A percentile compares a stretch with the other conserved stretches of the same genome.
Evolutionary conservation across 2,797 vertebrate genomes (phyloP).

Genomic region (Tadarida brasiliensis): DNA sequence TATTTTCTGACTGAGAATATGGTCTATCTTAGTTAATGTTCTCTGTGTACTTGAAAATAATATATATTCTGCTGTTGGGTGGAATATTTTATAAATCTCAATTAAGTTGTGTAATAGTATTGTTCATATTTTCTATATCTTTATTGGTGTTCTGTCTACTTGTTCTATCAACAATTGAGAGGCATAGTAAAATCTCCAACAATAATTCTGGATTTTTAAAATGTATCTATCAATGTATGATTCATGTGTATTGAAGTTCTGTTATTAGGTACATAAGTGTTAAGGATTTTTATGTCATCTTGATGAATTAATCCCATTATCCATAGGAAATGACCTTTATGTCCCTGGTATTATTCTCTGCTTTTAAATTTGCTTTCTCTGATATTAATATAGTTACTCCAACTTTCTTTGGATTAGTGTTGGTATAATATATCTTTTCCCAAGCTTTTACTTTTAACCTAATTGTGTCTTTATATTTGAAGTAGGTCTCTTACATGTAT

Average conservation of each 20-base stretch:
- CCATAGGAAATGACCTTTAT: background rate
- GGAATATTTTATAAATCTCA: background rate
- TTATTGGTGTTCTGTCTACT: background rate
- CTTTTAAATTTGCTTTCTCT: background rate
- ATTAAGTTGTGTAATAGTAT: background rate
- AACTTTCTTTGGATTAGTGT: background rate
- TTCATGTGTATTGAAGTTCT: background rate
- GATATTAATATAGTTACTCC: background rate
- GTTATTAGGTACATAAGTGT: background rate
- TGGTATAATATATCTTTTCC: background rate
- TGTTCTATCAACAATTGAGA: slow-evolving; percentile 16
- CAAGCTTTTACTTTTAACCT: background rate
- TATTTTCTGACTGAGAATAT: background rate
- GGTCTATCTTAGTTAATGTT: background rate
- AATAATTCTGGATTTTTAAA: slow-evolving; percentile 1
- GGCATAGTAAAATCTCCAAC: background rate
- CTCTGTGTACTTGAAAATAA: background rate
- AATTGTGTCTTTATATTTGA: background rate
- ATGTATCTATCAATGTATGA: background rate
- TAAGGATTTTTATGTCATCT: background rate
- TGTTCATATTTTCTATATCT: background rate
- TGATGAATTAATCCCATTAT: background rate
- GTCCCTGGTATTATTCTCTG: background rate
- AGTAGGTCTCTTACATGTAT: background rate
- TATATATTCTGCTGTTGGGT: background rate